Conservation (phyloP, 2,888 invertebrate species). For the Drosophila fulvimacula region DNA sequence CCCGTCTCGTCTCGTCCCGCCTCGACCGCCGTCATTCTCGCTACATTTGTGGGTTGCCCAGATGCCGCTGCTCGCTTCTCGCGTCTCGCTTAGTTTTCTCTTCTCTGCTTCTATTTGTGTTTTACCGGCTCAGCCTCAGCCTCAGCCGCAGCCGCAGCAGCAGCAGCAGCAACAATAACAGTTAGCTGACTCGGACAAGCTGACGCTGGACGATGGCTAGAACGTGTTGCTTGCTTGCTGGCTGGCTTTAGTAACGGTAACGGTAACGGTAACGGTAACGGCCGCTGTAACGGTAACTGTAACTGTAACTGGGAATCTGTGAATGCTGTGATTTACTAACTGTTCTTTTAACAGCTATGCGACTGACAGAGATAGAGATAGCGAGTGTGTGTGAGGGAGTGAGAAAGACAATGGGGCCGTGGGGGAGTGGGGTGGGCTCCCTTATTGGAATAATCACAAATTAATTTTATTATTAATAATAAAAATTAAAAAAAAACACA, state of each 20-base stretch:
- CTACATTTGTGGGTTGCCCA: slow-evolving; percentile 39
- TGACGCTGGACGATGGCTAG: slow-evolving; percentile 28
- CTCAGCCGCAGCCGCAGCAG: background rate
- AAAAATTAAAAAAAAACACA: slow-evolving; percentile 32
- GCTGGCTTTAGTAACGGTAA: slow-evolving; percentile 6
- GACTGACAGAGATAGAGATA: background rate
- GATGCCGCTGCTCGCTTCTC: slow-evolving; percentile 1
- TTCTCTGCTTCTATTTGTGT: slow-evolving; percentile 44
- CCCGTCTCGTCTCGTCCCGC: slow-evolving; percentile 28
- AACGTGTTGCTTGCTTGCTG: slow-evolving; percentile 45
- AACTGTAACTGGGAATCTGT: slow-evolving; percentile 13
- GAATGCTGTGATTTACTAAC: slow-evolving; percentile 37
- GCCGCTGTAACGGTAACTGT: background rate
- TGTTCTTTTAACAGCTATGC: slow-evolving; percentile 16
- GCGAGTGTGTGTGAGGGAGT: background rate
- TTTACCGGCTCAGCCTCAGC: slow-evolving; percentile 39
- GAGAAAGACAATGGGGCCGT: background rate
- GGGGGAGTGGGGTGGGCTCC: background rate
- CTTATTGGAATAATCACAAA: slow-evolving; percentile 48
- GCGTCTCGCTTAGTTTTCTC: slow-evolving; percentile 1
- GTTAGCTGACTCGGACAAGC: slow-evolving; percentile 30
- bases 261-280: slow-evolving; percentile 3
- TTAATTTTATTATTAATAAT: slow-evolving; percentile 54
- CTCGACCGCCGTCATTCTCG: slow-evolving; percentile 49
- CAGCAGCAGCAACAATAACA: slow-evolving; percentile 41